Evolutionary conservation across 2,888 invertebrate genomes (phyloP).

Genomic region (Diplolepis rosae): DNA sequence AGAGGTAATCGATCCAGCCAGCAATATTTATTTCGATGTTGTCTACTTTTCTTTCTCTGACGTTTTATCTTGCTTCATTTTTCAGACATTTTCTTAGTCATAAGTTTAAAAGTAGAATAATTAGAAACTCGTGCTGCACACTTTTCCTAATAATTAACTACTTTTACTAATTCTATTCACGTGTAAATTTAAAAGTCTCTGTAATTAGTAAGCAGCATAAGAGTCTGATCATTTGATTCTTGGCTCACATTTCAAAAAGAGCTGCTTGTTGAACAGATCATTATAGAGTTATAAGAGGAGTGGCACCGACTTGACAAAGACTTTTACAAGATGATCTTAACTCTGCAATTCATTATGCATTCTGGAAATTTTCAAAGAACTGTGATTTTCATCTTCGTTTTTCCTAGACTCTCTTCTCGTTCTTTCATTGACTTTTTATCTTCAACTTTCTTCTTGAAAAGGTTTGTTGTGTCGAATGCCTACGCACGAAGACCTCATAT

Average conservation of each 20-base stretch:
- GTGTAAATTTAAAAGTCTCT: neutral
- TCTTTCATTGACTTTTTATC: neutral
- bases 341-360: conserved; percentile 23
- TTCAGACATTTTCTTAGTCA: too few species aligned
- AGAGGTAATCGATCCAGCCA: conserved; percentile 63
- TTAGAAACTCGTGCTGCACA: too few species aligned
- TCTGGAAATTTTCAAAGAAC: neutral
- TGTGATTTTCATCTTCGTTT: conserved; percentile 9
- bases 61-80: neutral
- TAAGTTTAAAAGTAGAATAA: too few species aligned
- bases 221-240: neutral
- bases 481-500: neutral
- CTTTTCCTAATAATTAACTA: too few species aligned
- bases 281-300: conserved; percentile 6
- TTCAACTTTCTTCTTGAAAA: neutral
- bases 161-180: neutral
- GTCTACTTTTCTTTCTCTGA: conserved; percentile 34
- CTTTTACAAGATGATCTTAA: neutral
- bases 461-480: conserved; percentile 3
- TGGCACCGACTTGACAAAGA: neutral
- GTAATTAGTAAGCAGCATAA: neutral
- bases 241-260: neutral
- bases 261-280: neutral
- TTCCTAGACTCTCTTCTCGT: neutral
- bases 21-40: conserved; percentile 34